Base-by-base conservation (phyloP, 2,113 vertebrate genomes). In the Halichoerus grypus region DNA sequence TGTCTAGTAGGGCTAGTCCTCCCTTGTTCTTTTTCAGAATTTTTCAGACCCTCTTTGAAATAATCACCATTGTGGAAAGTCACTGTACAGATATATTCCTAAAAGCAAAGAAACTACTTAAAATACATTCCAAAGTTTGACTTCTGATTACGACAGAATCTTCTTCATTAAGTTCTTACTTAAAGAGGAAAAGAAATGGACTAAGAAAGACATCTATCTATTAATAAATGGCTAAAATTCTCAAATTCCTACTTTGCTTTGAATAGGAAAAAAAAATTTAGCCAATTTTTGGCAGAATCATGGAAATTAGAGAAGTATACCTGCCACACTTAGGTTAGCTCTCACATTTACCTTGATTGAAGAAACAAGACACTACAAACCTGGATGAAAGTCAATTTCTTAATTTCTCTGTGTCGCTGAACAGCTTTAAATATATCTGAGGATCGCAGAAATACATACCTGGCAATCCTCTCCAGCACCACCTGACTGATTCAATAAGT, bases 391-490 rank as follows among this genome's bases (percentile, higher is more conserved):
- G 77, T 69, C 15, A 95, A 94, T 81, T 36, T 93, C 46, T 72
- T 94, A 15, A 81, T 61, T 88, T 96, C 24, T 79, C 67, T 95
- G 36, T 90, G 67, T 55, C 80, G 86, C 1, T 92, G 42, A 87
- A 69, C 21, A 79, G n/a, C 33, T 88, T 59, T 86, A 82, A 83
- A 77, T 59, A 61, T 21, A 51, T 33, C 18, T 49, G 49, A 72
- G 28, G 21, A 9, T 61, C 87, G 84, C 26, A 55, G 63, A 89
- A 96, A 59, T 2, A 59, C 98, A 5, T 98, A 99, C 99, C 98
- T 98, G 97, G 74, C 98, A 97, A 74, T 99, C 99, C 6, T 59
- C 93, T 3, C 63, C 97, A 84, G 99, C 57, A 97, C 98, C 98
- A 1, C 99, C 79, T 88, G 98, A 98, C 96, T 98, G 98, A 87